Evolutionary conservation across 2,888 invertebrate species (phyloP), one percentile per base, ranked within the genome.

Genomic region (Sinopyrophorus schimmeli): DNA sequence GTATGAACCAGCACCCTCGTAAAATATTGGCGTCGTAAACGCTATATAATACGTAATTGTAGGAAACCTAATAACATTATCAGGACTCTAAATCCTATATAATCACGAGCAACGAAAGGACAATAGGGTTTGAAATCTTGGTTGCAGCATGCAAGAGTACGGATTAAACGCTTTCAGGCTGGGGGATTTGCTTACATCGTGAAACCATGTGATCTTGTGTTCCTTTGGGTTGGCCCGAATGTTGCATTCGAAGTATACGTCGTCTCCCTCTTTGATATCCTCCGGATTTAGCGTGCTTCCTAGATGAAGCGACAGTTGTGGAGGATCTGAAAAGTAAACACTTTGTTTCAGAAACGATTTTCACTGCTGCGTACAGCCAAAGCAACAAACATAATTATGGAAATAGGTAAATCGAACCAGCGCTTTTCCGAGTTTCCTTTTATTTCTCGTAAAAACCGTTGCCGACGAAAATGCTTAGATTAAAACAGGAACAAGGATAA

Each of bases 161-260:
- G 48, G 53, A 53, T 53, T 53, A 53, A 44, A 48, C 20, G 44
- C 42, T 47, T 47, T 39, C 38, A 44, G 42, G 47, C 35, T 52
- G 46, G 16, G 56, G 55, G 50, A 60, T 53, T 55, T 68, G 80
- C 83, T 83, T 77, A 87, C 87, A 70, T 87, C 84, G 67, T 86
- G 86, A 63, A 80, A 83, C 88, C 88, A 88, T 55, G 82, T 82
- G 63, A 88, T 87, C 67, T 85, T 84, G 69, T 84, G 83, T 65
- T 86, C 83, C 66, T 81, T 82, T 28, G 88, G 88, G 73, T 87
- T 87, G 39, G 87, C 85, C 63, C 81, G 80, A 63, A 87, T 85
- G 74, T 84, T 83, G 72, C 88, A 88, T 72, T 88, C 87, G 68
- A 88, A 87, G 73, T 87, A 88, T 41, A 87, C 87, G 69, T 87